These are phyloP conservation scores for Anodontia alba DNA, from an alignment of 2,888 invertebrate species.

Conservation along the genomic window DNA sequence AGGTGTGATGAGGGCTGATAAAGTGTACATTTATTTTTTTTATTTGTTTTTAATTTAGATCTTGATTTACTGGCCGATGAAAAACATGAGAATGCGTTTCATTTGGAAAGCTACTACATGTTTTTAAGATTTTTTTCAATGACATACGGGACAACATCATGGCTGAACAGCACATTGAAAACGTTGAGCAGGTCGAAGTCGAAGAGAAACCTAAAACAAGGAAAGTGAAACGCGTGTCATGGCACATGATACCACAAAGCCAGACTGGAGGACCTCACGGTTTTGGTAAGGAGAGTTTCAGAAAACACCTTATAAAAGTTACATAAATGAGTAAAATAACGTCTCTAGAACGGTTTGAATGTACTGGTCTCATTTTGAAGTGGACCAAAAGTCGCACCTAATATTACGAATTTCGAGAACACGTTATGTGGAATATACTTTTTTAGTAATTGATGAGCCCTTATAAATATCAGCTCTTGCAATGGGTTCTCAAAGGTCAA, in stretches of 20 bases:
- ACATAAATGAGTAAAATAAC: neutral
- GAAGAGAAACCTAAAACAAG: neutral
- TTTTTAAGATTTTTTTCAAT: no score
- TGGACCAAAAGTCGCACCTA: neutral
- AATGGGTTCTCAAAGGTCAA: no score
- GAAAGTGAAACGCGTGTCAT: neutral
- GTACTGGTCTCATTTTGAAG: neutral
- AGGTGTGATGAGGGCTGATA: no score
- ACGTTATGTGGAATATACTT: neutral
- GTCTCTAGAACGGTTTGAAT: neutral
- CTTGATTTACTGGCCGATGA: no score
- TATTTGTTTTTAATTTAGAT: no score
- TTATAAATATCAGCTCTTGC: neutral
- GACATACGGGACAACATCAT: neutral
- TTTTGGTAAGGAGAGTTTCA: constrained; percentile 20
- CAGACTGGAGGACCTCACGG: constrained; percentile 51
- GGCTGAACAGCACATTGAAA: neutral
- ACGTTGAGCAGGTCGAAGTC: neutral
- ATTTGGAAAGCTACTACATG: no score
- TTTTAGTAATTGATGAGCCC: neutral
- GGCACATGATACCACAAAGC: constrained; percentile 37
- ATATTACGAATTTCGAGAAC: neutral
- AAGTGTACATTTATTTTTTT: no score
- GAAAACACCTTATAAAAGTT: neutral
- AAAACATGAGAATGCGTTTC: no score